These are phyloP conservation scores for Litocranius walleri DNA, from an alignment of 2,113 vertebrate genomes.

Conservation along the genomic window DNA sequence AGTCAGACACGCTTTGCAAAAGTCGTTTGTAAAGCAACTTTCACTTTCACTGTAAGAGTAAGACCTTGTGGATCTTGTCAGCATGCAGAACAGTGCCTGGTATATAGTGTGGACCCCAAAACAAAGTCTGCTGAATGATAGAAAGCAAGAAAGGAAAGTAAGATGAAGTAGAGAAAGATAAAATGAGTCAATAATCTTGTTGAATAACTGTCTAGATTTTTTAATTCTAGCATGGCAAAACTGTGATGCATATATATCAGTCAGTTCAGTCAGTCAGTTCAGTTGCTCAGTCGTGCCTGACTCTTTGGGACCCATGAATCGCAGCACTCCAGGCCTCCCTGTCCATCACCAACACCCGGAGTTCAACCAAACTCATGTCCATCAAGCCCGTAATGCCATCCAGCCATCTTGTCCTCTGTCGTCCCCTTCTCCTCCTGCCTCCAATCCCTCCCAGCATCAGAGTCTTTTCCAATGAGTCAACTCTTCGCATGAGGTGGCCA, in stretches of 20 bases:
- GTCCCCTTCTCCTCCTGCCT: too few species aligned
- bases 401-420: too few species aligned
- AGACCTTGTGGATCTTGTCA: background rate
- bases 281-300: fast-evolving
- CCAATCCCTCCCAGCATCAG: too few species aligned
- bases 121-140: background rate
- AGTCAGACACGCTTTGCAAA: background rate
- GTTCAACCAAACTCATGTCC: too few species aligned
- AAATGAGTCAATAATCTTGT: background rate
- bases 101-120: background rate
- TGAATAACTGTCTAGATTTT: background rate
- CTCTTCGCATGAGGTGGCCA: fast-evolving
- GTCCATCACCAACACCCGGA: too few species aligned
- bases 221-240: background rate
- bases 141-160: background rate
- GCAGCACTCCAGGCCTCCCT: too few species aligned
- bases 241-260: background rate
- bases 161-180: background rate
- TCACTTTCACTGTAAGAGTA: background rate
- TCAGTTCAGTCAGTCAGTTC: too few species aligned
- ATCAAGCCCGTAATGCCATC: too few species aligned
- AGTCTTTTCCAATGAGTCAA: too few species aligned
- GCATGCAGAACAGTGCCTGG: background rate
- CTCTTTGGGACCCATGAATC: too few species aligned
- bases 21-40: background rate